Evolutionary conservation across 2,113 vertebrate genomes (phyloP), one percentile per base, ranked within the genome.

Genomic region (Otus sunia): DNA sequence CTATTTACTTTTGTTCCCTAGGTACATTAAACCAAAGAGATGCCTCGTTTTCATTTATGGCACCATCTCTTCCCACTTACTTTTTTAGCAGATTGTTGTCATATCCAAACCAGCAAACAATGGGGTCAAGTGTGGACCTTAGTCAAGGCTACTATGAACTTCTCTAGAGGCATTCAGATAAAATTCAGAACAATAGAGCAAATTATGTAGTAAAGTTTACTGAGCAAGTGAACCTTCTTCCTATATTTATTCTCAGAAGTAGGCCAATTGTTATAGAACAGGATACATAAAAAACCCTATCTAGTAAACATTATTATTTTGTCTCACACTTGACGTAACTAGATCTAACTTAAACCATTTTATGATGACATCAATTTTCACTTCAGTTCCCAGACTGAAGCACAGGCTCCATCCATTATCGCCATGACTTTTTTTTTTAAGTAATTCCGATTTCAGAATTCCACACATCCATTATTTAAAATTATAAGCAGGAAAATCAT

Each of bases 291-390:
- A 90, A 83, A 16, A 2, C 3, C 21, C 30, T 47, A 7, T n/a
- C 68, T 19, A 55, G 12, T 29, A 80, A 87, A 81, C 30, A 47
- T 84, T 81, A 13, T 59, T 87, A 34, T 56, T 88, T 86, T 86
- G 23, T 69, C 88, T 91, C 72, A 58, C 45, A 69, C 36, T 69
- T 69, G 30, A 92, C 53, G 14, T 83, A 92, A 60, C 68, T 76
- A 73, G 58, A 73, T 71, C n/a, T 91, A 92, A 60, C 58, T 68
- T 86, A 43, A 86, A 68, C 39, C 12, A 12, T 47, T 90, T 69
- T 80, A 71, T 77, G 86, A n/a, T 86, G 67, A 43, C 53, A 49
- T 23, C 79, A 9, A 37, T 72, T 92, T 94, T 88, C 58, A 39
- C 34, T 83, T 86, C 49, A 30, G 15, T 88, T 93, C 43, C 75